phyloP scores from a whole-genome alignment of 2,888 invertebrate species.

The Orthosia gracilis region DNA sequence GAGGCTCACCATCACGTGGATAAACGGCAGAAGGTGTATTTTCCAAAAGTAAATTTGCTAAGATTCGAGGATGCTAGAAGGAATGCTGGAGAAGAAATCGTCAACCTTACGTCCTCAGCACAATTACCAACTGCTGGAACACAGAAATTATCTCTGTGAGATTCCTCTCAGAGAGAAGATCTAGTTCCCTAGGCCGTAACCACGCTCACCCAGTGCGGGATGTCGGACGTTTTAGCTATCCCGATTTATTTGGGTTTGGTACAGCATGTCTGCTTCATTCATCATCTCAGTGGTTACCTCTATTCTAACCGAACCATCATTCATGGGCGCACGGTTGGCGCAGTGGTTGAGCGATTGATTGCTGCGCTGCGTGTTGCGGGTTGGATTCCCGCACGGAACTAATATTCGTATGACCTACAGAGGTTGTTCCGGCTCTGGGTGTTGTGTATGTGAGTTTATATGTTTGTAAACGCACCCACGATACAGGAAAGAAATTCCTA shows the following conservation, averaged over 20 bases:
- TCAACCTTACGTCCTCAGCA: background rate
- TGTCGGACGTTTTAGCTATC: background rate
- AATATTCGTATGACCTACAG: too few relatives aligned
- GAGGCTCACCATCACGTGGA: background rate
- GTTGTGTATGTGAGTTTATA: too few relatives aligned
- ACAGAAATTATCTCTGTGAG: background rate
- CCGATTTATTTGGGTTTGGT: background rate
- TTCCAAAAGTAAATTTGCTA: background rate
- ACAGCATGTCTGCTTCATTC: too few relatives aligned
- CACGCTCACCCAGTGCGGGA: background rate
- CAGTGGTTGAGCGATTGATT: too few relatives aligned
- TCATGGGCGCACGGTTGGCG: too few relatives aligned
- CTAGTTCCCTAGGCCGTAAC: background rate
- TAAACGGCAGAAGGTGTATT: constrained; percentile 23
- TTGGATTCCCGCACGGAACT: too few relatives aligned
- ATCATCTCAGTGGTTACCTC: background rate
- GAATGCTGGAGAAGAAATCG: background rate
- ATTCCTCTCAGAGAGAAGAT: background rate
- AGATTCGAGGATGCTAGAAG: background rate
- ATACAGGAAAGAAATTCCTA: too few relatives aligned
- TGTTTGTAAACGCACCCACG: too few relatives aligned
- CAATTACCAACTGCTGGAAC: background rate
- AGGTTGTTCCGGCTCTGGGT: too few relatives aligned
- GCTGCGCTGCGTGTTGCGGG: too few relatives aligned
- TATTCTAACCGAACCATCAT: background rate